Conservation (phyloP, 2,113 vertebrate species). For the Podarcis muralis region DNA sequence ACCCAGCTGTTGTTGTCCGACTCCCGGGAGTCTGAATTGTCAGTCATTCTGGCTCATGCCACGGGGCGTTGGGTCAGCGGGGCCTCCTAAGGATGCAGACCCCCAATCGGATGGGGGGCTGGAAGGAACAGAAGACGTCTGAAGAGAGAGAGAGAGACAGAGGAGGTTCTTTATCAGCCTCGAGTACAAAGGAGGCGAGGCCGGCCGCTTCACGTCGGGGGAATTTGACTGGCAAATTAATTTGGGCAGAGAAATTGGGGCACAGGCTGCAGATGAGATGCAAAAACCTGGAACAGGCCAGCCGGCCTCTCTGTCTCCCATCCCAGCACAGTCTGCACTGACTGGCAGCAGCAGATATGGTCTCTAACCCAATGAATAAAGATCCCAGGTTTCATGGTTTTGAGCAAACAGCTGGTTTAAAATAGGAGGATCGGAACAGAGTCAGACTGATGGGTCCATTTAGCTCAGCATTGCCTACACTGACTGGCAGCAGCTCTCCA, state of each 20-base stretch:
- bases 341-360: no score
- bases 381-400: no score
- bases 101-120: background rate
- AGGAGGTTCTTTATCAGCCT: background rate
- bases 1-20: conserved; percentile 73
- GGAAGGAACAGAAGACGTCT: background rate
- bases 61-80: background rate
- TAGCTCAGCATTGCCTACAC: no score
- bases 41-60: conserved; percentile 59
- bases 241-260: background rate
- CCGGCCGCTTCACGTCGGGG: background rate
- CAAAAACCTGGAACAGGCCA: background rate
- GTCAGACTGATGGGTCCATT: no score
- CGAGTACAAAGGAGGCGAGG: background rate
- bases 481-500: no score
- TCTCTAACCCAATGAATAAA: no score
- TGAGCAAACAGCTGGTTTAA: no score
- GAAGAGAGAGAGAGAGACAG: background rate
- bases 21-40: conserved; percentile 51
- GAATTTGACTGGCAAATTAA: background rate
- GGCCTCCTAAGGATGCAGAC: background rate
- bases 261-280: background rate
- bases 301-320: no score
- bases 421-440: no score
- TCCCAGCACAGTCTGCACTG: no score